Conservation (phyloP, 2,888 invertebrate genomes). For the Hylaea fasciaria region DNA sequence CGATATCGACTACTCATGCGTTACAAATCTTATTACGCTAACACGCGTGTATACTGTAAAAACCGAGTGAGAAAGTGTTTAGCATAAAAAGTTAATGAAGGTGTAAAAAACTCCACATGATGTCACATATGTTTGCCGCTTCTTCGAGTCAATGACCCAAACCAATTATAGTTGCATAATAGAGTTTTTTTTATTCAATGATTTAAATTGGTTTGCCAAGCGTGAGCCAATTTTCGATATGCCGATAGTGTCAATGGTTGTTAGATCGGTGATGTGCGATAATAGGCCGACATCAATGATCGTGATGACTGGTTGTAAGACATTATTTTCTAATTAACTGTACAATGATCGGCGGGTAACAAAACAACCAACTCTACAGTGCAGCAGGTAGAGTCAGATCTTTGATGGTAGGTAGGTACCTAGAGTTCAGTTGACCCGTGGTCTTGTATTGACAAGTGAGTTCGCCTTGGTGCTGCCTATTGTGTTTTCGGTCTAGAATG, state of each 20-base stretch:
- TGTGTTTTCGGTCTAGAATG: too few relatives aligned
- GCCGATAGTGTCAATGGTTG: slow-evolving; percentile 58
- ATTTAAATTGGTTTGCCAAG: slow-evolving; percentile 68
- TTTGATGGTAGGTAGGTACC: neutral
- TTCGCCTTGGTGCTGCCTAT: too few relatives aligned
- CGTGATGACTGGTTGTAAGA: slow-evolving; percentile 19
- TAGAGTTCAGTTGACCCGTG: too few relatives aligned
- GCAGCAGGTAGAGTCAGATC: too few relatives aligned
- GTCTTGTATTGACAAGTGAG: too few relatives aligned
- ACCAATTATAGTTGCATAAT: slow-evolving; percentile 79
- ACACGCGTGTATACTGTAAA: slow-evolving; percentile 53
- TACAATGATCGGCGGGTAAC: slow-evolving; percentile 7
- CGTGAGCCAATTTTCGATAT: slow-evolving; percentile 67
- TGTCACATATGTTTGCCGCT: slow-evolving; percentile 62
- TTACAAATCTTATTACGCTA: slow-evolving; percentile 59
- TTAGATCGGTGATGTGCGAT: slow-evolving; percentile 46
- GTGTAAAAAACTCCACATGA: slow-evolving; percentile 48
- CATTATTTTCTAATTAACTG: slow-evolving; percentile 28
- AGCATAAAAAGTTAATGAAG: slow-evolving; percentile 55
- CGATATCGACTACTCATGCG: slow-evolving; percentile 57
- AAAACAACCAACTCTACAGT: slow-evolving; percentile 5
- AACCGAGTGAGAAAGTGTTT: slow-evolving; percentile 68
- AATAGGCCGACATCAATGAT: slow-evolving; percentile 23
- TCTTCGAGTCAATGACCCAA: slow-evolving; percentile 72
- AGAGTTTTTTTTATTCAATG: slow-evolving; percentile 59